A percentile compares a stretch with the other conserved stretches of the same genome.
These are phyloP conservation scores for Monoplex corrugatus DNA, from an alignment of 2,888 invertebrate species.

Conservation along the genomic window DNA sequence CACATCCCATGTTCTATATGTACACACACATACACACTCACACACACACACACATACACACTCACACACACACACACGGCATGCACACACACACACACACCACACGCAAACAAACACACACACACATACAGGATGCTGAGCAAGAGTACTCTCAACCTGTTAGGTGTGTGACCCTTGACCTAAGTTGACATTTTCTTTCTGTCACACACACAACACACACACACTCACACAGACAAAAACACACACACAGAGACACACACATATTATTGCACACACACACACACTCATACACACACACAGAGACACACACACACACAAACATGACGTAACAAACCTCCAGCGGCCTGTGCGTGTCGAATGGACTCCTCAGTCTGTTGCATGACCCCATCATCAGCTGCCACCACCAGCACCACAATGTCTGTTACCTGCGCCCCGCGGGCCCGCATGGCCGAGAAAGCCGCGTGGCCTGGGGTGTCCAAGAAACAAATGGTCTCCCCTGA, in stretches of 20 bases:
- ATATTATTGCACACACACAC: neutral
- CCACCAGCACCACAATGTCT: slow-evolving; percentile 93
- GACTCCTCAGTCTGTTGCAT: slow-evolving; percentile 98
- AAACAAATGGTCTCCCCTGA: slow-evolving; percentile 93
- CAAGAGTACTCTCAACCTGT: too few species aligned
- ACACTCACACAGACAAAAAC: too few species aligned
- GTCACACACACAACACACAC: too few species aligned
- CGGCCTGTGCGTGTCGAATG: slow-evolving; percentile 87
- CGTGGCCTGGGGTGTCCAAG: slow-evolving; percentile 99
- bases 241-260: neutral
- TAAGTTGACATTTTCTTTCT: neutral
- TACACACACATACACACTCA: neutral
- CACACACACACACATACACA: neutral
- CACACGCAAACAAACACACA: slow-evolving; percentile 2
- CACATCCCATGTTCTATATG: neutral
- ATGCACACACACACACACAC: neutral
- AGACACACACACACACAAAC: neutral
- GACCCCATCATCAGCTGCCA: slow-evolving; percentile 99
- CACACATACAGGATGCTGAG: too few species aligned
- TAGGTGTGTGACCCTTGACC: too few species aligned
- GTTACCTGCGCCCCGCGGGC: slow-evolving; percentile 97
- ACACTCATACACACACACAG: neutral
- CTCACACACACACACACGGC: neutral
- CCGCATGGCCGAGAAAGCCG: slow-evolving; percentile 97
- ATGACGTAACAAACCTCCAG: slow-evolving; percentile 68